Conservation (phyloP, 1,140 invertebrate species). For the Ptiloglossa arizonensis region DNA sequence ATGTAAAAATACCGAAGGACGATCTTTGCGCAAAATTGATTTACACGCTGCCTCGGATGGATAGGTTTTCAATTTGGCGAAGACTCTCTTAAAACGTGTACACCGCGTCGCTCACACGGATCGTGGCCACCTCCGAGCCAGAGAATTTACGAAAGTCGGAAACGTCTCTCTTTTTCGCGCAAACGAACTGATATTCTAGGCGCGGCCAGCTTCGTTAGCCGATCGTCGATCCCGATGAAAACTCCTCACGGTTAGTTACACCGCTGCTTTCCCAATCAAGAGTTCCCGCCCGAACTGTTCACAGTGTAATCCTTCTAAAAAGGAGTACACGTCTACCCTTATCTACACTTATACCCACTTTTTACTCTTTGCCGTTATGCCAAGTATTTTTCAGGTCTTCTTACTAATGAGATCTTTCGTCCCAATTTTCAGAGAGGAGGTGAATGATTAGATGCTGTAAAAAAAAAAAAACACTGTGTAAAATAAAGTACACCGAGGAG, state of each 20-base stretch:
- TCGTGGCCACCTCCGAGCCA: background rate
- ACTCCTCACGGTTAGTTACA: slow-evolving; percentile 75
- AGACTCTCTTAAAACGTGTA: background rate
- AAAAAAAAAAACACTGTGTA: background rate
- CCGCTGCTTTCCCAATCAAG: slow-evolving; percentile 74
- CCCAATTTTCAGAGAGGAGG: background rate
- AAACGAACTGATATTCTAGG: slow-evolving; percentile 73
- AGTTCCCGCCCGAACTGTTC: slow-evolving; percentile 22
- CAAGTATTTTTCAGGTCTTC: no score
- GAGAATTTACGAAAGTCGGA: slow-evolving; percentile 14
- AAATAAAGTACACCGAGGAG: background rate
- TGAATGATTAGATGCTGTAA: background rate
- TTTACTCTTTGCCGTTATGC: background rate
- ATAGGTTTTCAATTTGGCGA: no score
- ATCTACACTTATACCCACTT: background rate
- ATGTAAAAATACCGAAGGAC: no score
- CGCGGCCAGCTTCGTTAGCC: slow-evolving; percentile 69
- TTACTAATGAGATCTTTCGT: background rate
- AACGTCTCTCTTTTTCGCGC: slow-evolving; percentile 40
- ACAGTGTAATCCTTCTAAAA: slow-evolving; percentile 46
- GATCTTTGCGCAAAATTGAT: no score
- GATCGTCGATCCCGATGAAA: slow-evolving; percentile 70
- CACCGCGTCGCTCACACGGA: background rate
- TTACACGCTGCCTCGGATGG: no score
- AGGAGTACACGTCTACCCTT: slow-evolving; percentile 5